phyloP scores from a whole-genome alignment of 2,797 vertebrate genomes.

The Margarornis squamiger region DNA sequence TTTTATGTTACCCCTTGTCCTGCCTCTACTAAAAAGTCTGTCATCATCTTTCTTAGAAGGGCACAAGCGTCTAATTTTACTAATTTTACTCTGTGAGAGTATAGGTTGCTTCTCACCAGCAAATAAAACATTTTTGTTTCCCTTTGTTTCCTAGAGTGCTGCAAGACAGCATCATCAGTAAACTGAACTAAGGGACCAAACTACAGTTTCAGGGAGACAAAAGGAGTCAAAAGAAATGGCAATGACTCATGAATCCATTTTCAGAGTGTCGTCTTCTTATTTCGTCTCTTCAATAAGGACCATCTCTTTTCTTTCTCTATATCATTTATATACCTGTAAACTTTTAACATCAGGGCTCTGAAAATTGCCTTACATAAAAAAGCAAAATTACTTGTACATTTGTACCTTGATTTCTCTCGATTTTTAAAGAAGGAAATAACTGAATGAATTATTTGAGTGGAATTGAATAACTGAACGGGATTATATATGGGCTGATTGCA shows the following conservation, averaged over 20 bases:
- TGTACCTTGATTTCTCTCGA: neutral
- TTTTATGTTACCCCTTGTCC: fast-evolving
- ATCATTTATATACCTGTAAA: neutral
- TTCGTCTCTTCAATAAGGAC: neutral
- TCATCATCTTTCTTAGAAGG: neutral
- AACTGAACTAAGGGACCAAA: neutral
- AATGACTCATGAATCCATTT: neutral
- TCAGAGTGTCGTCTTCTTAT: neutral
- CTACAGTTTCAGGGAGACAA: neutral
- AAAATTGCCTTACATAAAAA: neutral
- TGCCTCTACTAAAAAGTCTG: neutral
- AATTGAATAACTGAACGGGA: neutral
- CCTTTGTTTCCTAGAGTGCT: neutral
- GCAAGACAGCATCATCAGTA: neutral
- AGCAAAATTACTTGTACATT: neutral
- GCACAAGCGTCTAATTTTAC: neutral
- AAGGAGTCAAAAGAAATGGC: neutral
- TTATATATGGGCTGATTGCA: constrained; percentile 12
- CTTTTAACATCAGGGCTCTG: neutral
- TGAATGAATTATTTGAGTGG: neutral
- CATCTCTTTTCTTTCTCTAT: neutral
- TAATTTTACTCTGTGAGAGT: neutral
- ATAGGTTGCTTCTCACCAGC: neutral
- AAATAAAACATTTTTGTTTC: neutral
- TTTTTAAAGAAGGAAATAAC: neutral